A percentile compares a stretch with the other conserved stretches of the same genome.
Conservation (phyloP, 2,888 invertebrate genomes). For the Meiosimyza decipiens region DNA sequence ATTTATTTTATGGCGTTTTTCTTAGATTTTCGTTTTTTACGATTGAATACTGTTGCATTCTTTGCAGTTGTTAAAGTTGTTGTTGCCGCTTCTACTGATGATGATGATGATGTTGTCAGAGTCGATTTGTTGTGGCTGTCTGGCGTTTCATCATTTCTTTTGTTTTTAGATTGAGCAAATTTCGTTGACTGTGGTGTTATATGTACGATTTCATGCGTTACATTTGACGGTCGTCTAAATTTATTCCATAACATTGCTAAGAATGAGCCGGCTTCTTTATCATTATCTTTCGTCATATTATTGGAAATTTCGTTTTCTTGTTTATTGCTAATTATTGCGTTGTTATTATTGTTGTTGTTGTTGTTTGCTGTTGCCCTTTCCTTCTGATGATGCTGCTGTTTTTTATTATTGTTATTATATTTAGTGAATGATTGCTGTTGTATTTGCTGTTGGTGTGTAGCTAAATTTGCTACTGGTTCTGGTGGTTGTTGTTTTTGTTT, state of each 20-base stretch:
- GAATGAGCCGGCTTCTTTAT: neutral
- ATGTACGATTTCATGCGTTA: constrained; percentile 16
- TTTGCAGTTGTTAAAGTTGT: constrained; percentile 4
- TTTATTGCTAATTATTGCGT: constrained; percentile 20
- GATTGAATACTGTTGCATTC: constrained; percentile 49
- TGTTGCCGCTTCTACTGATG: constrained; percentile 24
- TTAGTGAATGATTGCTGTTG: constrained; percentile 47
- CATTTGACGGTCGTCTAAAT: constrained; percentile 24
- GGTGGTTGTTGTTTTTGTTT: constrained; percentile 45
- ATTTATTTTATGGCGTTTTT: constrained; percentile 48
- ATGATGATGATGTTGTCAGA: neutral
- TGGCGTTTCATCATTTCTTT: constrained; percentile 18
- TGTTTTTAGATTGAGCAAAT: constrained; percentile 31
- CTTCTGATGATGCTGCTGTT: constrained; percentile 39
- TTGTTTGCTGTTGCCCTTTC: constrained; percentile 44
- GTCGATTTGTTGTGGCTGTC: neutral
- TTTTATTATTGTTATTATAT: constrained; percentile 41
- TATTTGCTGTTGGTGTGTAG: constrained; percentile 43
- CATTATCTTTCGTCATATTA: constrained; percentile 27
- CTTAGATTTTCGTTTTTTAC: constrained; percentile 60
- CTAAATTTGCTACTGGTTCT: constrained; percentile 35
- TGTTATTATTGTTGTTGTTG: constrained; percentile 45
- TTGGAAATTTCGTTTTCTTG: constrained; percentile 24
- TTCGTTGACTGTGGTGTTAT: constrained; percentile 15
- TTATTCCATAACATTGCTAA: neutral